Percentiles rank a stretch among this genome's conserved stretches.
Evolutionary conservation across 2,888 invertebrate genomes (phyloP).

Genomic region (Chrysolina oricalcia): DNA sequence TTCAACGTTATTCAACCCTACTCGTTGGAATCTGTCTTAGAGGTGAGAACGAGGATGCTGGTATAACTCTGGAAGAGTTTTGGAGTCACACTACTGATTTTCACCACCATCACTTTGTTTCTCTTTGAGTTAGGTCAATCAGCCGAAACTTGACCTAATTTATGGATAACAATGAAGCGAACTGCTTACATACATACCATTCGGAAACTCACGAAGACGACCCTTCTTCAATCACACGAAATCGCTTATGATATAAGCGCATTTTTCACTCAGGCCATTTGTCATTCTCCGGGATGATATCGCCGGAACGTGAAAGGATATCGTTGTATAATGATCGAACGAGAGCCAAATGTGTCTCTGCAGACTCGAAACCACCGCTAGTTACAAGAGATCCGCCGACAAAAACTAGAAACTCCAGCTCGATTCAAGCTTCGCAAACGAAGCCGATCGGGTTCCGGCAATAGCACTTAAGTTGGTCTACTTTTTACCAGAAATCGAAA

Average conservation of each 20-base stretch:
- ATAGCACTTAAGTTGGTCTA: slow-evolving; percentile 64
- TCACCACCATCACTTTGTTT: no score
- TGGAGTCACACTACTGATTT: no score
- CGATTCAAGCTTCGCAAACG: slow-evolving; percentile 57
- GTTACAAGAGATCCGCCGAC: slow-evolving; percentile 57
- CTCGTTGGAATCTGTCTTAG: no score
- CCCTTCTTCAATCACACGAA: background rate
- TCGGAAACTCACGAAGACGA: background rate
- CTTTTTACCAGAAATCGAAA: slow-evolving; percentile 61
- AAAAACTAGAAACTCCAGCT: slow-evolving; percentile 65
- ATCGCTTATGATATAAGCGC: slow-evolving; percentile 20
- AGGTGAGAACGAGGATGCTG: no score
- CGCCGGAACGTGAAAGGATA: slow-evolving; percentile 51
- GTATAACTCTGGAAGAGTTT: no score
- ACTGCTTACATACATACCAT: no score
- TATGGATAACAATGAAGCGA: no score
- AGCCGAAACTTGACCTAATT: no score
- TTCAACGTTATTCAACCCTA: no score
- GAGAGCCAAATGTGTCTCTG: slow-evolving; percentile 48
- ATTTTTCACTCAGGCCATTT: slow-evolving; percentile 40
- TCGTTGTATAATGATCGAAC: slow-evolving; percentile 50
- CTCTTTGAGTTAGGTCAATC: no score
- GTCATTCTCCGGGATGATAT: slow-evolving; percentile 39
- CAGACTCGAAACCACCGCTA: slow-evolving; percentile 50
- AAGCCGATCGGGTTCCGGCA: slow-evolving; percentile 63